A percentile compares a stretch with the other conserved stretches of the same genome.
Evolutionary conservation across 2,113 vertebrate genomes (phyloP).

Genomic region (Acrocephalus arundinaceus): DNA sequence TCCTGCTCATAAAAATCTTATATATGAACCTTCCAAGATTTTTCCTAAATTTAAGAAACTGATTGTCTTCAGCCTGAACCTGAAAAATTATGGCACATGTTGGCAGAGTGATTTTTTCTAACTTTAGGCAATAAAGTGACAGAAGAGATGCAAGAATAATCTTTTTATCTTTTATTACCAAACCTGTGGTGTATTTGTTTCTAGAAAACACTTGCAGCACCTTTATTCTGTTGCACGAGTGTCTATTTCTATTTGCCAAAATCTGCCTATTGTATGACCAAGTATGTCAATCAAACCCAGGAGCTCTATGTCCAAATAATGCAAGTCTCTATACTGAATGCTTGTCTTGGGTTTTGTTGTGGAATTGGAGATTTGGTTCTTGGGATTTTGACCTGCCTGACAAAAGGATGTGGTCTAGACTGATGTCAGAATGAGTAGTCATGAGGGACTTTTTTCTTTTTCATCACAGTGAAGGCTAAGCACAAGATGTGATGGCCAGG

Average conservation of each 20-base stretch:
- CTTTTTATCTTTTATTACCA: neutral
- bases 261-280: neutral
- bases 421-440: neutral
- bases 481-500: neutral
- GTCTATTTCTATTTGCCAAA: neutral
- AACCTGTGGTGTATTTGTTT: neutral
- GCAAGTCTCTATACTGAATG: accelerated
- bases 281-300: neutral
- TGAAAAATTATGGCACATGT: neutral
- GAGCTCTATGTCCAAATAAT: neutral
- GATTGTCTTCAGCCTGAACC: neutral
- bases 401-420: neutral
- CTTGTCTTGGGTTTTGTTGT: neutral
- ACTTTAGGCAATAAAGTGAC: neutral
- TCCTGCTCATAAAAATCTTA: neutral
- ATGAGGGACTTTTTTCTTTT: neutral
- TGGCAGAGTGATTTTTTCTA: neutral
- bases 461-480: neutral
- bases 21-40: neutral
- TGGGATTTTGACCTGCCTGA: neutral
- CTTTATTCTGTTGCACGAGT: neutral
- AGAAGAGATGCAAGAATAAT: neutral
- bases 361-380: neutral
- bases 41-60: neutral
- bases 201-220: neutral